Evolutionary conservation across 1,140 invertebrate species (phyloP).

Genomic region (Nomia melanderi): DNA sequence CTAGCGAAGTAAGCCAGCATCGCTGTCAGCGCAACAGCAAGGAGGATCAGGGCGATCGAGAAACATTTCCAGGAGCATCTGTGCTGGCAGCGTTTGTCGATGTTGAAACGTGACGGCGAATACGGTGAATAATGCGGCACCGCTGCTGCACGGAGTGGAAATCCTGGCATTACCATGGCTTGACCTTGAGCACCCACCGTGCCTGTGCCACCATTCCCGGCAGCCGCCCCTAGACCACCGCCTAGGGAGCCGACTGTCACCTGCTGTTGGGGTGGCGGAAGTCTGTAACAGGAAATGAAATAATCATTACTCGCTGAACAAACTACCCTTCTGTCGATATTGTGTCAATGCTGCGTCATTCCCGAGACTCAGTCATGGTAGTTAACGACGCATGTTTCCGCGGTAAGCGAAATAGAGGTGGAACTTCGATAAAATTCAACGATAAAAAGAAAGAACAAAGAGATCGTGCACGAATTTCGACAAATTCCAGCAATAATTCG

Average conservation of each 20-base stretch:
- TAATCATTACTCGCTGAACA: neutral
- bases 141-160: conserved; percentile 87
- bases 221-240: conserved; percentile 73
- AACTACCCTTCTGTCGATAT: neutral
- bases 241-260: conserved; percentile 76
- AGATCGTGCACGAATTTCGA: no score
- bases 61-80: conserved; percentile 97
- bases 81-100: conserved; percentile 95
- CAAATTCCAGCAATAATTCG: no score
- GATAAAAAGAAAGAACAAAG: no score
- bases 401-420: neutral
- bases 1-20: conserved; percentile 97
- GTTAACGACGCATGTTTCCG: neutral
- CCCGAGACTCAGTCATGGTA: neutral
- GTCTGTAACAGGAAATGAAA: conserved; percentile 73
- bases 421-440: no score
- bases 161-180: conserved; percentile 90
- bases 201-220: conserved; percentile 71
- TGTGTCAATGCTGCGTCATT: neutral
- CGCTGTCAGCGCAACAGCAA: conserved; percentile 92
- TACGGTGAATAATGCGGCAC: conserved; percentile 90
- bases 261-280: conserved; percentile 81
- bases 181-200: conserved; percentile 79
- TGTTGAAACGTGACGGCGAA: conserved; percentile 95
- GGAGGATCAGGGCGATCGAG: conserved; percentile 93